A percentile compares a stretch with the other conserved stretches of the same genome.
Evolutionary conservation across 2,888 invertebrate species (phyloP).

Genomic region (Pollenia angustigena): DNA sequence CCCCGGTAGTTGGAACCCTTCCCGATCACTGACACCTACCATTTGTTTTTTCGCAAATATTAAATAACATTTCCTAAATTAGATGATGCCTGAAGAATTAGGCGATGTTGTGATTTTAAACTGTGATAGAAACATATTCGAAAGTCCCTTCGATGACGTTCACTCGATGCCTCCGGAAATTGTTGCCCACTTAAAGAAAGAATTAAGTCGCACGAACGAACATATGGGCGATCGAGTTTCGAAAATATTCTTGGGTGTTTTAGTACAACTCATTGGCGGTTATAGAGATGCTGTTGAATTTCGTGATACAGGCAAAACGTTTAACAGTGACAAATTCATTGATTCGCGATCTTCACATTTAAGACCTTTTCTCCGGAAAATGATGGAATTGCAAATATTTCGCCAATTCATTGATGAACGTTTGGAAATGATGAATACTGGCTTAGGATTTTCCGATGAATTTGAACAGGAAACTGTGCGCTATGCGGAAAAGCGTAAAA

Average conservation of each 20-base stretch:
- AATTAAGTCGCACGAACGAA: conserved; percentile 85
- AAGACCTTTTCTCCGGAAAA: conserved; percentile 94
- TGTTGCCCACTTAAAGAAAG: conserved; percentile 86
- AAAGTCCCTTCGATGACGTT: conserved; percentile 95
- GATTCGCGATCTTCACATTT: conserved; percentile 92
- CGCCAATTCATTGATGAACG: conserved; percentile 97
- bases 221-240: conserved; percentile 96
- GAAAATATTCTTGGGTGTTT: conserved; percentile 93
- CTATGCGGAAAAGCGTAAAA: conserved; percentile 85
- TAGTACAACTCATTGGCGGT: conserved; percentile 97
- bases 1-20: too few species aligned
- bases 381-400: conserved; percentile 97
- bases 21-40: too few species aligned
- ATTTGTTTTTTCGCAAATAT: background rate
- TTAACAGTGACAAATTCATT: conserved; percentile 94
- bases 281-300: conserved; percentile 95
- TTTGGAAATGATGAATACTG: conserved; percentile 95
- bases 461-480: conserved; percentile 94
- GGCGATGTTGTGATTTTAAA: conserved; percentile 97
- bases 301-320: conserved; percentile 89
- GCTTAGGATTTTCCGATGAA: conserved; percentile 96
- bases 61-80: background rate
- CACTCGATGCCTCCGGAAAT: conserved; percentile 95
- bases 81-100: conserved; percentile 90
- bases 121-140: conserved; percentile 94